These are phyloP conservation scores for Oscheius sp. DNA, from an alignment of 2,888 invertebrate species.

Conservation along the genomic window DNA sequence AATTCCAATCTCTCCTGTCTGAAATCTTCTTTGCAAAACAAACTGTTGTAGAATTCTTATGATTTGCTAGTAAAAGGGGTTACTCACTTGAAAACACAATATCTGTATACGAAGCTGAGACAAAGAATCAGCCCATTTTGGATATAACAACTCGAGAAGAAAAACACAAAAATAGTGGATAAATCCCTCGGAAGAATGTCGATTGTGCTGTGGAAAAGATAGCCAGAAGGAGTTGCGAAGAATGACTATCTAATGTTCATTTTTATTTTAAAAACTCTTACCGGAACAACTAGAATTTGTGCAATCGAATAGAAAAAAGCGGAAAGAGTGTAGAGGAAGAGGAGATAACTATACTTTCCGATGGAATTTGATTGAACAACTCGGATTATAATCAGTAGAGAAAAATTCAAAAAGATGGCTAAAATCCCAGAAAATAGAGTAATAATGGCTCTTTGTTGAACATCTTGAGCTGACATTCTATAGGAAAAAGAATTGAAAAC, in stretches of 20 bases:
- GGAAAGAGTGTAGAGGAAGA: background rate
- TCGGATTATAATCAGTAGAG: background rate
- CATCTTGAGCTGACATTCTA: too few relatives aligned
- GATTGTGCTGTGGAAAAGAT: constrained; percentile 3
- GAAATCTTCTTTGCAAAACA: background rate
- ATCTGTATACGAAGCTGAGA: background rate
- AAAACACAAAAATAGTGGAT: background rate
- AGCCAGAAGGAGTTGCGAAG: background rate
- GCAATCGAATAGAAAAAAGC: background rate
- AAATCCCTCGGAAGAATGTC: background rate
- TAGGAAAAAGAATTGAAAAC: too few relatives aligned
- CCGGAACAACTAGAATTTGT: background rate
- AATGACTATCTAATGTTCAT: background rate
- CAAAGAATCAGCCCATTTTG: constrained; percentile 2
- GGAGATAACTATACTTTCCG: constrained; percentile 1
- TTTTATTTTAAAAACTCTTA: too few relatives aligned
- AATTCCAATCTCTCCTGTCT: background rate
- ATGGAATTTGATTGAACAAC: too few relatives aligned
- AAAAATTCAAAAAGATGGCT: background rate
- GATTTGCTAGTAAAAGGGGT: background rate
- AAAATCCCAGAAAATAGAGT: background rate
- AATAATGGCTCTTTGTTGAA: too few relatives aligned
- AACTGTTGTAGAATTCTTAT: too few relatives aligned
- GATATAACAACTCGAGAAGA: constrained; percentile 1
- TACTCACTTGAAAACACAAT: background rate